These are phyloP conservation scores for Cricetomys ansorgei DNA, from an alignment of 2,113 vertebrate genomes.

Conservation along the genomic window DNA sequence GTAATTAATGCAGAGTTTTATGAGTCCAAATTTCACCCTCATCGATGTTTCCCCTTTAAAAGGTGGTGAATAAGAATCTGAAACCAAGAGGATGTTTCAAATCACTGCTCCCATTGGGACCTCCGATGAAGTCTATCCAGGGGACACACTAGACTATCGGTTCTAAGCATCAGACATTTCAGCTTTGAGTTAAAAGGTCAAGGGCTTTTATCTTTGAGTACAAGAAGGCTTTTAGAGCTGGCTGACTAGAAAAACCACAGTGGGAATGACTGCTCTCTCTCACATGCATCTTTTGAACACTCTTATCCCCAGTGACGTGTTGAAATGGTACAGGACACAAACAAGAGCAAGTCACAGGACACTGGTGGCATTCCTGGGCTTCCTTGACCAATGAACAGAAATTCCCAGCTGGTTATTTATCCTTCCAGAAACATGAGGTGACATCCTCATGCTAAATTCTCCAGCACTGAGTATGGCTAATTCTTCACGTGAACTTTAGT, in stretches of 20 bases:
- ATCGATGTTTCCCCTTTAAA: background rate
- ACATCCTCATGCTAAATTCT: background rate
- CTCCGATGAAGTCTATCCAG: background rate
- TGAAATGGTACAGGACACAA: slow-evolving; percentile 42
- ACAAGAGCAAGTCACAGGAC: background rate
- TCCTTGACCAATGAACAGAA: slow-evolving; percentile 23
- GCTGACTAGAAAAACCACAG: background rate
- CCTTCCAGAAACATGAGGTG: slow-evolving; percentile 32
- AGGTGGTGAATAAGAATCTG: slow-evolving; percentile 49
- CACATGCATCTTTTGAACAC: background rate
- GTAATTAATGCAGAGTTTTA: slow-evolving; percentile 76
- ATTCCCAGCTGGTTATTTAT: background rate
- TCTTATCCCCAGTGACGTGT: slow-evolving; percentile 7
- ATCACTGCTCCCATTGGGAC: slow-evolving; percentile 11
- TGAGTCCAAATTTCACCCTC: slow-evolving; percentile 56
- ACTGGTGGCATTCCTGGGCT: slow-evolving; percentile 3
- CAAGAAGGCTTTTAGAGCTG: slow-evolving; percentile 52
- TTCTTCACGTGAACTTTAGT: slow-evolving; percentile 37
- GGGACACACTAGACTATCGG: slow-evolving; percentile 12
- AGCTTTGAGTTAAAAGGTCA: slow-evolving; percentile 72
- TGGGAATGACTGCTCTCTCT: slow-evolving; percentile 46
- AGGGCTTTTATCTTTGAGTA: slow-evolving; percentile 54
- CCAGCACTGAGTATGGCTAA: background rate
- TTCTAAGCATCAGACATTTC: slow-evolving; percentile 46
- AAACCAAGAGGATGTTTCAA: slow-evolving; percentile 59